Base-by-base conservation (phyloP, 2,888 invertebrate genomes). In the Hypena proboscidalis region DNA sequence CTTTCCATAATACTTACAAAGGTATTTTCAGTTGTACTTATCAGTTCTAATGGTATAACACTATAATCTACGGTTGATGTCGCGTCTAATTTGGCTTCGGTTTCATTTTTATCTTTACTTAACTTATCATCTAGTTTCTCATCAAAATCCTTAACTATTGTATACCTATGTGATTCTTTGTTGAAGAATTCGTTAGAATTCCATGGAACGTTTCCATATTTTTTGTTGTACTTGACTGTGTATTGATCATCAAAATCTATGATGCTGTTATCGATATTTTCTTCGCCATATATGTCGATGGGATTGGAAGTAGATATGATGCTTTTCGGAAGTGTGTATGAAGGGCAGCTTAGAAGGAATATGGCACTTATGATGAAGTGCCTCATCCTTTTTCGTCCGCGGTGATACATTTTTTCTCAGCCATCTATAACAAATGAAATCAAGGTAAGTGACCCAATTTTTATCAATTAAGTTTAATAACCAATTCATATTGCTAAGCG, bases 161-260 rank as follows among this genome's bases (percentile, higher is more conserved):
- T 85, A 59, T 90, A 90, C 64, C 70, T 85, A 63, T 83, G 76
- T 14, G 80, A 70, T 47, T 88, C 80, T 66, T 81, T 87, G 35
- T 81, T 75, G 13, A 77, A 79, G 27, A 63, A 58, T 30, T 82
- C 74, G 25, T 70, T 73, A 21, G 75, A 62, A 15, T 61, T 45
- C 85, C 85, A 85, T 0, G 84, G 80, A 1, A 74, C 55, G 15
- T 58, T 64, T 19, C 76, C 83, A 62, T 84, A 82, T 31, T 84
- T 83, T 22, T 81, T 83, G 30, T 83, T 77, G 27, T 81, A 83
- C 52, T 84, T 88, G 1, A 83, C 59, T 1, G 82, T 72, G 41
- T 80, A 85, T 40, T 85, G 83, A 50, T 86, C 85, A 23, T 89
- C 89, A 7, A 90, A 88, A 42, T 90, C 89, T 40, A 90, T 83